A percentile compares a stretch with the other conserved stretches of the same genome.
Evolutionary conservation across 2,113 vertebrate genomes (phyloP).

Genomic region (Turnix velox): DNA sequence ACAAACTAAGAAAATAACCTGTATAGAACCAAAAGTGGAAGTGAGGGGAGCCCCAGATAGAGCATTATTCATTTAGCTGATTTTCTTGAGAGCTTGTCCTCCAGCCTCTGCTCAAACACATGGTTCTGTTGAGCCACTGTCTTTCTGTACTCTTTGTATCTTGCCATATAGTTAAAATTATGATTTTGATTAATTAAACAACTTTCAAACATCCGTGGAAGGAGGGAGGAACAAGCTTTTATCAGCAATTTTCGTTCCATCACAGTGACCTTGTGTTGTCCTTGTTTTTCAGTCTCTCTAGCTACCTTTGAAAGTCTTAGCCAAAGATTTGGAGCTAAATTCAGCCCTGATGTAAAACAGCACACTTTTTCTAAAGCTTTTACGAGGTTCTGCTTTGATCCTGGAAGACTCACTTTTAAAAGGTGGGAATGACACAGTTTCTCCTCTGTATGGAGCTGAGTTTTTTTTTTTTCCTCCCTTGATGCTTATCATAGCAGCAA

Average conservation of each 20-base stretch:
- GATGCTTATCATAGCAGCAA: constrained; percentile 30
- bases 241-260: not conserved
- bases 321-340: constrained; percentile 49
- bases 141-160: not conserved
- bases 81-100: not conserved
- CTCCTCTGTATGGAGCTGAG: constrained; percentile 8
- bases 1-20: not conserved
- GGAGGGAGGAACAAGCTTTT: not conserved
- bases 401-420: constrained; percentile 44
- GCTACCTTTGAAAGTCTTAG: constrained; percentile 40
- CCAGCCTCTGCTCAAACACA: not conserved
- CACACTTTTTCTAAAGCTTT: constrained; percentile 42
- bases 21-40: not conserved
- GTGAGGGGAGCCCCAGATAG: not conserved
- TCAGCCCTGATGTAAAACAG: constrained; percentile 57
- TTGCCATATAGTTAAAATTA: not conserved
- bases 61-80: not conserved
- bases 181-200: not conserved
- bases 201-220: not conserved
- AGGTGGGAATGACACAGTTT: constrained; percentile 51
- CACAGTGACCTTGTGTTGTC: constrained; percentile 49
- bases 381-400: constrained; percentile 37
- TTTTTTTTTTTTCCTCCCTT: not conserved
- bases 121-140: not conserved
- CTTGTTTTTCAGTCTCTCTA: constrained; percentile 25